phyloP scores from a whole-genome alignment of 1,140 invertebrate species.

The Amphibalanus amphitrite region DNA sequence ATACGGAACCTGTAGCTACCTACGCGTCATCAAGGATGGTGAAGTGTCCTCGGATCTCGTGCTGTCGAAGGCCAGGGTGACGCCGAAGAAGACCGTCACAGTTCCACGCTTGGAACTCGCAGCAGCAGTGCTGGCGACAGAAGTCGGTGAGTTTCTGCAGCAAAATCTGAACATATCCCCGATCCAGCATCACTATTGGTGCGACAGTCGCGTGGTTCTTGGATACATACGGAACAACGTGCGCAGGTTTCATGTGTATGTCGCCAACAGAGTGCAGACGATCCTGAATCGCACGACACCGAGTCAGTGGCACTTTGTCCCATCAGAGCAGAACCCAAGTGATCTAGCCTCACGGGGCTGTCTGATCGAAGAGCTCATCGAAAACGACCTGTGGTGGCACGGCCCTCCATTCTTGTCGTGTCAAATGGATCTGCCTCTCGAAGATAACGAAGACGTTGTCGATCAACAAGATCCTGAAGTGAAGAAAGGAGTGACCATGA shows the following conservation, averaged over 20 bases:
- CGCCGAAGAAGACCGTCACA: not conserved
- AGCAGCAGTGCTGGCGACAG: not conserved
- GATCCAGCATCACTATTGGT: conserved; percentile 3
- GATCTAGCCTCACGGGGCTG: not conserved
- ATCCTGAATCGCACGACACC: not conserved
- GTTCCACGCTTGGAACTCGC: conserved; percentile 7
- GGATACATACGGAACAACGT: conserved; percentile 3
- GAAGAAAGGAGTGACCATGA: too few relatives aligned
- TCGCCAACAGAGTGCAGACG: conserved; percentile 2
- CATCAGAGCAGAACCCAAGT: not conserved
- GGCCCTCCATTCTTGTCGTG: not conserved
- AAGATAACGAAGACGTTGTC: not conserved
- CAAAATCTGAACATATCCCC: not conserved
- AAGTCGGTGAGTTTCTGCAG: not conserved
- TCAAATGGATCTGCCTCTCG: not conserved
- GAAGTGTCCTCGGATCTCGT: too few relatives aligned
- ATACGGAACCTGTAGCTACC: too few relatives aligned
- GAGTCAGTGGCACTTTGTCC: not conserved
- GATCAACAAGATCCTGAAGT: not conserved
- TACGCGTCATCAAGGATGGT: too few relatives aligned
- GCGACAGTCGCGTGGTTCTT: conserved; percentile 1
- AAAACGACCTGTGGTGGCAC: not conserved
- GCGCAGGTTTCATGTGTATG: conserved; percentile 5
- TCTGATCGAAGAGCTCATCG: not conserved
- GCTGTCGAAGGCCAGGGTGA: too few relatives aligned